These are phyloP conservation scores for Hoplias malabaricus DNA, from an alignment of 2,113 vertebrate genomes.

Conservation along the genomic window DNA sequence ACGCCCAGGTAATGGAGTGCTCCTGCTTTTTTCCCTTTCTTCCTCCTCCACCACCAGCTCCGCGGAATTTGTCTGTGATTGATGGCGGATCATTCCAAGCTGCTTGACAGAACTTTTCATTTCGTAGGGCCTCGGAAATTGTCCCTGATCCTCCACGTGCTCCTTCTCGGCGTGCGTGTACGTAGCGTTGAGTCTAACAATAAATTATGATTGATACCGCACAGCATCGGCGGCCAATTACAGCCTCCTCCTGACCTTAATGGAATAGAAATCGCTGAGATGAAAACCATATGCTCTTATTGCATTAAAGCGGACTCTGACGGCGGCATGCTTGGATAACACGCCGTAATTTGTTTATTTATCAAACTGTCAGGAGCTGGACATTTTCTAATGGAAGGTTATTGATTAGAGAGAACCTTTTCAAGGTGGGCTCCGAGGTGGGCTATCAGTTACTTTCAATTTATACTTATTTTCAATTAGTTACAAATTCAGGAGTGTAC, in stretches of 20 bases:
- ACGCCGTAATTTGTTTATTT: conserved; percentile 69
- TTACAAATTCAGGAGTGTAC: neutral
- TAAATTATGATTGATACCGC: conserved; percentile 72
- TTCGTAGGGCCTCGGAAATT: conserved; percentile 86
- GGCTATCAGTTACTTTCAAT: neutral
- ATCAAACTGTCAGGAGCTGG: conserved; percentile 69
- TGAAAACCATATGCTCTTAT: conserved; percentile 63
- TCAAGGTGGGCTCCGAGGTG: neutral
- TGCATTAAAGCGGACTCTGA: conserved; percentile 65
- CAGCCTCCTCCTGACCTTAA: conserved; percentile 65
- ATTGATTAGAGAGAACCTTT: conserved; percentile 52
- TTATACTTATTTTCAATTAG: conserved; percentile 18
- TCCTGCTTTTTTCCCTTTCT: conserved; percentile 62
- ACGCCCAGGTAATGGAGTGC: conserved; percentile 84
- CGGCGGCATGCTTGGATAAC: conserved; percentile 52
- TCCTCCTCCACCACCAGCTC: conserved; percentile 68
- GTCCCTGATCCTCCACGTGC: conserved; percentile 83
- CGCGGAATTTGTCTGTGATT: conserved; percentile 88
- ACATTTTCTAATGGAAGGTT: conserved; percentile 52
- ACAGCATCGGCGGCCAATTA: conserved; percentile 66
- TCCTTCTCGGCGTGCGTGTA: conserved; percentile 74
- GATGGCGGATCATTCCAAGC: conserved; percentile 89
- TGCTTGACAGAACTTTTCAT: conserved; percentile 92
- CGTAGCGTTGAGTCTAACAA: conserved; percentile 65
- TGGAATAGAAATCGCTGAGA: conserved; percentile 60